phyloP scores from a whole-genome alignment of 2,797 vertebrate species.

The Sparus aurata region DNA sequence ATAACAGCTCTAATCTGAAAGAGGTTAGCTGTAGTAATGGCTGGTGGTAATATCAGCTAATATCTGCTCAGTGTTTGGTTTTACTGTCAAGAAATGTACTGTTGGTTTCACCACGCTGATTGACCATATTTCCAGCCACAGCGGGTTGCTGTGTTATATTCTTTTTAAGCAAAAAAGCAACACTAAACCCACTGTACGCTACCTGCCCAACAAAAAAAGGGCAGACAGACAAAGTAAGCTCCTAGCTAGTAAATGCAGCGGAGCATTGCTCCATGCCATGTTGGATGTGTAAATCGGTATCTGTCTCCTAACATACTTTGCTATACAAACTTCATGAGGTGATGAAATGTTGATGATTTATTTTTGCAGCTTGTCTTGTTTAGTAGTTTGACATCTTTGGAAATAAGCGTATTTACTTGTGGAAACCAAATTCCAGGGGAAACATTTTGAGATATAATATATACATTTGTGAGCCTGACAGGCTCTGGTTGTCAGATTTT shows the following conservation, averaged over 20 bases:
- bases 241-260: neutral
- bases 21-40: neutral
- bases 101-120: neutral
- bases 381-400: no score
- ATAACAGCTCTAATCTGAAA: neutral
- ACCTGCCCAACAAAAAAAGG: neutral
- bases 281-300: no score
- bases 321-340: no score
- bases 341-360: no score
- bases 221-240: neutral
- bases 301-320: no score
- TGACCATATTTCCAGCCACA: conserved; percentile 5
- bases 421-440: no score
- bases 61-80: neutral
- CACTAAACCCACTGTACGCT: neutral
- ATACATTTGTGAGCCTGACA: neutral
- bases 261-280: no score
- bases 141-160: neutral
- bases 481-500: neutral
- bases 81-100: neutral
- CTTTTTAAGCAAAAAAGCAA: neutral
- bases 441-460: no score
- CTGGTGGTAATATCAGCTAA: neutral
- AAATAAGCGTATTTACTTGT: no score
- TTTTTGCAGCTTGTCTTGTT: no score